Percentiles rank a stretch among this genome's conserved stretches.
phyloP scores from a whole-genome alignment of 2,888 invertebrate species.

The Chrysolina oricalcia region DNA sequence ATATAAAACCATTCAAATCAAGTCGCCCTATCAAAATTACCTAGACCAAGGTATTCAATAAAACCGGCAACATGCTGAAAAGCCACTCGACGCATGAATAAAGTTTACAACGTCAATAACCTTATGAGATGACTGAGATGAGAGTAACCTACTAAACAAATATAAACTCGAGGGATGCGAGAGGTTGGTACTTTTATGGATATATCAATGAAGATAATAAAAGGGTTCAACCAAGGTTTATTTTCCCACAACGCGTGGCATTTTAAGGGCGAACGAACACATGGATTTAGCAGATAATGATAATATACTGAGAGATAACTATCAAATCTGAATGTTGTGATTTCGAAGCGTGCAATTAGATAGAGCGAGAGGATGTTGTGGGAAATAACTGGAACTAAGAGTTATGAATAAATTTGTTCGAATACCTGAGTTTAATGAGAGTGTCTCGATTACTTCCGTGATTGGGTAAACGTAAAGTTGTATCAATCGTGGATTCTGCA shows the following conservation, averaged over 20 bases:
- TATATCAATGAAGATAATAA: constrained; percentile 46
- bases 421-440: constrained; percentile 45
- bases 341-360: constrained; percentile 51
- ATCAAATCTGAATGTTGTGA: constrained; percentile 54
- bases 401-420: constrained; percentile 45
- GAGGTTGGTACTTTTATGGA: constrained; percentile 46
- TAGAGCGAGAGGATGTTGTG: constrained; percentile 47
- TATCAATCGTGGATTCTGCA: background rate
- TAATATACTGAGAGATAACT: constrained; percentile 51
- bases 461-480: constrained; percentile 25
- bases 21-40: constrained; percentile 7
- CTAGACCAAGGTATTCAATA: constrained; percentile 31
- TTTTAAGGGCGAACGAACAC: constrained; percentile 52
- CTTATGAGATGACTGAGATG: too few relatives aligned
- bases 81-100: constrained; percentile 52
- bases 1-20: constrained; percentile 29
- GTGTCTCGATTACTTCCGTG: constrained; percentile 45
- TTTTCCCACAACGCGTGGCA: constrained; percentile 58
- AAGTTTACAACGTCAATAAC: constrained; percentile 58
- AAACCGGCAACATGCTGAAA: constrained; percentile 43
- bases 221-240: constrained; percentile 51
- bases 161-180: constrained; percentile 46
- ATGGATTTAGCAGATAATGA: constrained; percentile 50
- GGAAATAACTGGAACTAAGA: constrained; percentile 51
- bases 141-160: constrained; percentile 53